phyloP scores from a whole-genome alignment of 2,888 invertebrate species.

The Gastracanthus pulcherrimus region DNA sequence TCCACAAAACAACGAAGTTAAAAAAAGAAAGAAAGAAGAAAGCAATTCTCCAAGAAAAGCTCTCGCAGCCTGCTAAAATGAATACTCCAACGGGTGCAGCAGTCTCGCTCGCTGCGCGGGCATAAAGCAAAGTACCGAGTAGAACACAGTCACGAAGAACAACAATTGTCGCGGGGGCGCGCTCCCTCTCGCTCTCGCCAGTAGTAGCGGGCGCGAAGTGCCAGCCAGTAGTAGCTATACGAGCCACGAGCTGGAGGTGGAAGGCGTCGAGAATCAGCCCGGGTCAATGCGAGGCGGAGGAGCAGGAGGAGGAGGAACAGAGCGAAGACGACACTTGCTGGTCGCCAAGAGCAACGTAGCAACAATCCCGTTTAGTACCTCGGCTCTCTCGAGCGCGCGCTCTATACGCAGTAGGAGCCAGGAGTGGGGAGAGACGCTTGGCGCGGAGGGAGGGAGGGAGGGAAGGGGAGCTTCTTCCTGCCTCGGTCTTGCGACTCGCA shows the following conservation, averaged over 20 bases:
- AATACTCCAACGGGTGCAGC: background rate
- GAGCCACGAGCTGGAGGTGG: constrained; percentile 29
- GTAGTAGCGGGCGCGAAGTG: constrained; percentile 30
- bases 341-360: constrained; percentile 68
- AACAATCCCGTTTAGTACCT: constrained; percentile 73
- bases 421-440: too few species aligned
- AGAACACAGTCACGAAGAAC: constrained; percentile 42
- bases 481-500: too few species aligned
- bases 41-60: background rate
- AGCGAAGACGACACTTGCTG: constrained; percentile 70
- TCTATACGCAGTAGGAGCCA: too few species aligned
- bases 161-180: constrained; percentile 13
- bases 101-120: background rate
- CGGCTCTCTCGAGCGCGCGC: too few species aligned
- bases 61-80: background rate
- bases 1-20: too few species aligned
- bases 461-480: too few species aligned
- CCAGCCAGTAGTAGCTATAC: constrained; percentile 26
- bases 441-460: too few species aligned
- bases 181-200: background rate
- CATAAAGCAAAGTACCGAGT: constrained; percentile 40
- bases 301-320: constrained; percentile 33
- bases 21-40: too few species aligned
- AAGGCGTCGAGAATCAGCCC: constrained; percentile 58
- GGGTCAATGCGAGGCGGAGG: constrained; percentile 48